Evolutionary conservation across 2,888 invertebrate species (phyloP).

Genomic region (Latrodectus hesperus): DNA sequence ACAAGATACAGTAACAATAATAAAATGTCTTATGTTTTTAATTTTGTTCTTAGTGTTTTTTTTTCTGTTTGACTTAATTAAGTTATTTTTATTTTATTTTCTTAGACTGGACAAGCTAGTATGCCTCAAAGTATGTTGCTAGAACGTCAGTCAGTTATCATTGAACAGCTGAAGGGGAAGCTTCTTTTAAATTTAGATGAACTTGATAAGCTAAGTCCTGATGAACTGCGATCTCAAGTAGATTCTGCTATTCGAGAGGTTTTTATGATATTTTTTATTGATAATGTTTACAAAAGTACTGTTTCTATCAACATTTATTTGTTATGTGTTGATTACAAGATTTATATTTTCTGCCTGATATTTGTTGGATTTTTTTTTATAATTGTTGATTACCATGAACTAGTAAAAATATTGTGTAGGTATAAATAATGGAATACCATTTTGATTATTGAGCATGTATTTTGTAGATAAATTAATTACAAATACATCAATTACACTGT

Average conservation of each 20-base stretch:
- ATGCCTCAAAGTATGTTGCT: slow-evolving; percentile 86
- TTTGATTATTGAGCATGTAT: no score
- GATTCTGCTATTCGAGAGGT: slow-evolving; percentile 90
- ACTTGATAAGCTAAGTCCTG: slow-evolving; percentile 83
- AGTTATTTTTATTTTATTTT: slow-evolving; percentile 13
- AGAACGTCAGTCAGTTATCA: slow-evolving; percentile 91
- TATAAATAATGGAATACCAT: no score
- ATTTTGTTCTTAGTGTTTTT: no score
- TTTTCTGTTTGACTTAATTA: no score
- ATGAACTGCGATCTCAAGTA: slow-evolving; percentile 90
- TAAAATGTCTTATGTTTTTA: no score
- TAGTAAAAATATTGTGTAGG: no score
- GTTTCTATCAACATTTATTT: slow-evolving; percentile 70
- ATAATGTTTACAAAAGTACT: slow-evolving; percentile 13
- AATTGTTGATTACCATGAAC: background rate
- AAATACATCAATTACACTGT: background rate
- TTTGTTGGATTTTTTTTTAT: background rate
- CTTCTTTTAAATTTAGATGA: slow-evolving; percentile 91
- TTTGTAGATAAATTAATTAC: slow-evolving; percentile 71
- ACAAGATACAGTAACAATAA: no score
- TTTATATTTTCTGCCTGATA: no score
- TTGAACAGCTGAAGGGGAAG: slow-evolving; percentile 89
- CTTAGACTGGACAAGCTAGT: slow-evolving; percentile 84
- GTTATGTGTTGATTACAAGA: no score
- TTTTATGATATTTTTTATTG: slow-evolving; percentile 19